phyloP scores from a whole-genome alignment of 2,113 vertebrate genomes.

The Epinephelus cyanopodus region DNA sequence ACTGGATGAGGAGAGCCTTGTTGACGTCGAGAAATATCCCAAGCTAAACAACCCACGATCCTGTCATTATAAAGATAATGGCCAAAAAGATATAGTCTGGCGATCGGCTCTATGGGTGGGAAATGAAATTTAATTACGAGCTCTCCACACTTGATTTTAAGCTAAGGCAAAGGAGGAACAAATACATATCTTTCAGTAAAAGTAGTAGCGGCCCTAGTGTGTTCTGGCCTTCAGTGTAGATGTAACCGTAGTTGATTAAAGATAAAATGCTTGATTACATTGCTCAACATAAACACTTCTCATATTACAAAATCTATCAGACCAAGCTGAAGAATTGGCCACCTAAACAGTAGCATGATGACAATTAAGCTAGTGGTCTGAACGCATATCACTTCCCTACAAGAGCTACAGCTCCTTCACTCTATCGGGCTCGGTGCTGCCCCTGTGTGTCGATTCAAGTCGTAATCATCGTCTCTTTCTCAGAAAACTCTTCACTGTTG shows the following conservation, averaged over 20 bases:
- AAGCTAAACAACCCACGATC: too few species aligned
- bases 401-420: background rate
- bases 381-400: slow-evolving; percentile 10
- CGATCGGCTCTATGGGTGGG: too few species aligned
- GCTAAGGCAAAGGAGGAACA: too few species aligned
- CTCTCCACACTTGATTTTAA: too few species aligned
- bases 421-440: slow-evolving; percentile 12
- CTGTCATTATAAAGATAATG: too few species aligned
- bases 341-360: background rate
- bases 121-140: too few species aligned
- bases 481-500: slow-evolving; percentile 23
- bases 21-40: too few species aligned
- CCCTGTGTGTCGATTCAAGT: slow-evolving; percentile 18
- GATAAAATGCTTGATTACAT: background rate
- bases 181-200: too few species aligned
- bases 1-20: too few species aligned
- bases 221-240: too few species aligned
- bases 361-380: background rate
- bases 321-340: background rate
- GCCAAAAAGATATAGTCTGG: too few species aligned
- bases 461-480: slow-evolving; percentile 10
- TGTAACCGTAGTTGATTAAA: background rate
- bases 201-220: too few species aligned
- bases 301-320: slow-evolving; percentile 6
- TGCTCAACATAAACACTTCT: slow-evolving; percentile 12